phyloP scores from a whole-genome alignment of 1,140 invertebrate genomes.

The Diorhabda sublineata region DNA sequence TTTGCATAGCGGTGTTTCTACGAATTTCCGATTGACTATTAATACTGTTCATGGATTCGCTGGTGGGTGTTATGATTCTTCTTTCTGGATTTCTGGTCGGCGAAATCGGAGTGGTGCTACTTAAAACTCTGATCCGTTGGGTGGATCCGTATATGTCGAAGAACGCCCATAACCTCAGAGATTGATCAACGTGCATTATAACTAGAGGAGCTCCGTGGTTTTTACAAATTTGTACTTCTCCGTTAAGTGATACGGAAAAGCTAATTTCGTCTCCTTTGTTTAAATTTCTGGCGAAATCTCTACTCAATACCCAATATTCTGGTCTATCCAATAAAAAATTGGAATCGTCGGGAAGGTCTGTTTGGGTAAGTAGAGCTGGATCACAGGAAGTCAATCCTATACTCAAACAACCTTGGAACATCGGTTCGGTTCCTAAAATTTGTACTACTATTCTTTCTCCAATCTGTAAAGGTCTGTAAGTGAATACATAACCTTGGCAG shows the following conservation, averaged over 20 bases:
- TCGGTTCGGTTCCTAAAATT: constrained; percentile 76
- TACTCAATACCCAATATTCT: constrained; percentile 95
- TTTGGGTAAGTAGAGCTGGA: constrained; percentile 65
- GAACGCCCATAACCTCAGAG: constrained; percentile 86
- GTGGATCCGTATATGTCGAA: constrained; percentile 95
- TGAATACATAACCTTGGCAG: constrained; percentile 93
- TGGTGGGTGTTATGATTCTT: constrained; percentile 41
- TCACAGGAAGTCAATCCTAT: constrained; percentile 93
- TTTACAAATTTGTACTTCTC: constrained; percentile 84
- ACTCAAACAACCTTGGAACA: constrained; percentile 83
- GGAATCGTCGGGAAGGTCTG: constrained; percentile 87
- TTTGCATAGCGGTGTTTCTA: constrained; percentile 22
- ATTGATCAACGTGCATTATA: constrained; percentile 93
- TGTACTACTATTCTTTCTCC: constrained; percentile 86
- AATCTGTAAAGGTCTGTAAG: constrained; percentile 73
- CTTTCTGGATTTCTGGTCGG: constrained; percentile 48
- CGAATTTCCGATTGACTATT: constrained; percentile 44
- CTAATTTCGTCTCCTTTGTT: constrained; percentile 84
- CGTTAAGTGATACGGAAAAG: constrained; percentile 78
- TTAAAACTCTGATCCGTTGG: constrained; percentile 72
- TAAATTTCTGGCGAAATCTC: constrained; percentile 82
- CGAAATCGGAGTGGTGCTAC: constrained; percentile 47
- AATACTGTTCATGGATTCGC: constrained; percentile 52
- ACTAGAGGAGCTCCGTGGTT: constrained; percentile 77
- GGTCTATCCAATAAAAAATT: constrained; percentile 88